These are phyloP conservation scores for Plodia interpunctella DNA, from an alignment of 1,140 invertebrate species.

Conservation along the genomic window DNA sequence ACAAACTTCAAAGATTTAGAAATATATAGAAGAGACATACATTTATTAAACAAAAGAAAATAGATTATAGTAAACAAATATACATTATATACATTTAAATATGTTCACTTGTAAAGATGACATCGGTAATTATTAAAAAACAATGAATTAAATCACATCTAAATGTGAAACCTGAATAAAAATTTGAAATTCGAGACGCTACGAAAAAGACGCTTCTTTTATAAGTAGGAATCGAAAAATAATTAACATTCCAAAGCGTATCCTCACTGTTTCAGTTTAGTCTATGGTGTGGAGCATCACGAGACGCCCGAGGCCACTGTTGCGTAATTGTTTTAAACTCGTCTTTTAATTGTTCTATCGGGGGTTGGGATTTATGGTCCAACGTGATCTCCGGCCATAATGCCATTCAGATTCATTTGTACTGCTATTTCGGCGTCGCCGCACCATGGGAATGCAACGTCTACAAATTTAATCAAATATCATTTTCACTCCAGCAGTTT, in stretches of 20 bases:
- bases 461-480: slow-evolving; percentile 60
- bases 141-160: too few species aligned
- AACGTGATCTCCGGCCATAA: slow-evolving; percentile 65
- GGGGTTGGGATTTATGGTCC: slow-evolving; percentile 64
- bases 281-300: slow-evolving; percentile 44
- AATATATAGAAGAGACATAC: not conserved
- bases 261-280: slow-evolving; percentile 13
- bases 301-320: slow-evolving; percentile 57
- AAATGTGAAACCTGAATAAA: too few species aligned
- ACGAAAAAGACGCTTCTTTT: too few species aligned
- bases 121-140: too few species aligned
- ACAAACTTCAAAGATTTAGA: not conserved
- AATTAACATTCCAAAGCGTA: slow-evolving; percentile 4
- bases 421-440: slow-evolving; percentile 66
- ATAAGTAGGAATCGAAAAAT: too few species aligned
- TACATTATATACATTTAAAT: too few species aligned
- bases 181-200: not conserved
- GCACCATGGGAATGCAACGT: slow-evolving; percentile 52
- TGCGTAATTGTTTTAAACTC: slow-evolving; percentile 76
- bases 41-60: not conserved
- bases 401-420: slow-evolving; percentile 61
- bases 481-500: slow-evolving; percentile 34
- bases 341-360: slow-evolving; percentile 77
- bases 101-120: too few species aligned
- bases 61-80: not conserved